Base-by-base conservation (phyloP, 2,888 invertebrate genomes). In the Synanthedon formicaeformis region DNA sequence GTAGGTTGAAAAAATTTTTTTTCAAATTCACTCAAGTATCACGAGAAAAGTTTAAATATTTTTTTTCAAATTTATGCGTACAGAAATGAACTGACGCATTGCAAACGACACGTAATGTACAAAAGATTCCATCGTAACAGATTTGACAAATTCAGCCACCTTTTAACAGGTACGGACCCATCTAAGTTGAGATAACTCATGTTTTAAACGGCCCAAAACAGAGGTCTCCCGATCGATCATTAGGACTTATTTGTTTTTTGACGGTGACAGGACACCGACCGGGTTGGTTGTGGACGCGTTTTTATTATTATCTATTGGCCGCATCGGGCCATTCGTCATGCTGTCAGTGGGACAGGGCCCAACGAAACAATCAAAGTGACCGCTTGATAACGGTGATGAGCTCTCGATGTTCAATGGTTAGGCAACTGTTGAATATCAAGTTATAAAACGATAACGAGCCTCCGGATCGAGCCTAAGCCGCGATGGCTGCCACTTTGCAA, bases 241-340 rank as follows among this genome's bases (percentile, higher is more conserved):
- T 81, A 77, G 78, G 77, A 79, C 80, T 85, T 86, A 79, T 82
- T 84, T 82, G 80, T 85, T 85, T 83, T 85, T 83, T 79, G 77
- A 78, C 73, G 78, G 78, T 80, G 83, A 83, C 81, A 81, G 79
- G 79, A 78, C 78, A 74, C 73, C 66, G 74, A 65, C 69, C 64
- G 71, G 71, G 65, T 68, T 72, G 63, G 41, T 62, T 69, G 71
- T 66, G 68, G 68, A 65, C 62, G 62, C 63, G 67, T 71, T 71
- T 69, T 57, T 57, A 60, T 65, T 64, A 59, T 62, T 80, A 85
- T 84, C 85, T 79, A 70, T 66, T 67, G 75, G 65, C 70, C 68
- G 71, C 76, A 86, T 85, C 83, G 68, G 73, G 66, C 75, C 82
- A 87, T 87, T 83, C 86, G 86, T 87, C 86, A 80, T 85, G 69